Base-by-base conservation (phyloP, 2,113 vertebrate species). In the Polypterus senegalus region DNA sequence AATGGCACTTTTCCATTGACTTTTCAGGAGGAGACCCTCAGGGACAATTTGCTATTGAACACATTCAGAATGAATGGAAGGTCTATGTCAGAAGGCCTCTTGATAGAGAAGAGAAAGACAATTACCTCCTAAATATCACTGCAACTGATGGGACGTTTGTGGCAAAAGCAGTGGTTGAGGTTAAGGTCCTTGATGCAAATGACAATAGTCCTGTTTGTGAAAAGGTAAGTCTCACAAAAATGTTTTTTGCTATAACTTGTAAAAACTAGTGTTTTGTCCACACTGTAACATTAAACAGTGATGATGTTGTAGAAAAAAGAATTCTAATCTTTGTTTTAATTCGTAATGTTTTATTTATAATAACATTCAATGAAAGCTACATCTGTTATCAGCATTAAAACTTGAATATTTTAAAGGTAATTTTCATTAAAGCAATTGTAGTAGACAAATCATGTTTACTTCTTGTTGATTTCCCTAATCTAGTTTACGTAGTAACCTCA, bases 181-280 rank as follows among this genome's bases (percentile, higher is more conserved):
- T 99, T 71, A 98, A 98, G 76, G 94, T 99, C 62, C 85, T 99
- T 63, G 96, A 99, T 65, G 95, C 93, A 69, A 99, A 98, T 56
- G 96, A 99, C 83, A 99, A 99, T 68, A 92, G 80, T 64, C 96
- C 96, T 9, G 77, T 92, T 5, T 99, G 96, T 45, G 90, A 96
- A 74, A 93, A 94, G 95, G 96, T 97, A 83, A 47, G 77, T 68
- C 49, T 1, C 27, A 27, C 27, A 27, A 27, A 27, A 27, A 27
- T 27, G 27, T 27, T 9, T 46, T 5, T 4, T 3, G 4, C 51
- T 11, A 11, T n/a, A 27, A 27, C 27, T 27, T 27, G 27, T 27
- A 27, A 27, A 27, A 27, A 27, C 27, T 27, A 27, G 27, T 27
- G 27, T 27, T 27, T 27, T 27, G 27, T 27, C 27, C 27, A 27